Evolutionary conservation across 2,888 invertebrate species (phyloP), one percentile per base, ranked within the genome.

Genomic region (Agrochola circellaris): DNA sequence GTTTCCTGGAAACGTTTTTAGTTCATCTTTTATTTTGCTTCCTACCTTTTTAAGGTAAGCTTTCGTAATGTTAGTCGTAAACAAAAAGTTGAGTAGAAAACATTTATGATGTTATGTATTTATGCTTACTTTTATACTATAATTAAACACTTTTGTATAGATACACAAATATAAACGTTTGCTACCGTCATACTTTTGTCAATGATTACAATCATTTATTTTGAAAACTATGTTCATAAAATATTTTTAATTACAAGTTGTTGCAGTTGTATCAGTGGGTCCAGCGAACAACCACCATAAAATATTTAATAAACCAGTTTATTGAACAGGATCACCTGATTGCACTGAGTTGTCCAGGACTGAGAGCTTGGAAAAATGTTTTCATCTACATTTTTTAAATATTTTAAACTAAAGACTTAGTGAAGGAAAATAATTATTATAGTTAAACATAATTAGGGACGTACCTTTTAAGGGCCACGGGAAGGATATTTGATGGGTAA

Each of bases 261-360:
- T 67, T 85, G 86, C 84, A 86, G 84, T 87, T 82, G 82, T 87
- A 89, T 90, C 90, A 85, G 87, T 89, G 85, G 83, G 80, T 87
- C 87, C 89, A 87, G 83, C 88, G 81, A 87, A 84, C 90, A 90
- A 86, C 87, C 82, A 87, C 91, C 87, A 93, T 94, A 94, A 93
- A 94, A 95, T 93, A 94, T 95, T 95, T 93, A 92, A 93, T 93
- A 94, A 94, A 95, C 95, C 93, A 90, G 94, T 95, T 94, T 94
- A 94, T 93, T 92, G 90, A 92, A 93, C 93, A 92, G 91, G 93
- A 93, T 93, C 91, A 91, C 91, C 91, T 89, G 90, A 89, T 83
- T 89, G 88, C 91, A 90, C 89, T 87, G 87, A 89, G 90, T 87
- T 87, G 77, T 88, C 84, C 87, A 81, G 84, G 76, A 87, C 82